Percentiles rank a stretch among this genome's conserved stretches.
Conservation (phyloP, 1,140 invertebrate genomes). For the Diprion similis region DNA sequence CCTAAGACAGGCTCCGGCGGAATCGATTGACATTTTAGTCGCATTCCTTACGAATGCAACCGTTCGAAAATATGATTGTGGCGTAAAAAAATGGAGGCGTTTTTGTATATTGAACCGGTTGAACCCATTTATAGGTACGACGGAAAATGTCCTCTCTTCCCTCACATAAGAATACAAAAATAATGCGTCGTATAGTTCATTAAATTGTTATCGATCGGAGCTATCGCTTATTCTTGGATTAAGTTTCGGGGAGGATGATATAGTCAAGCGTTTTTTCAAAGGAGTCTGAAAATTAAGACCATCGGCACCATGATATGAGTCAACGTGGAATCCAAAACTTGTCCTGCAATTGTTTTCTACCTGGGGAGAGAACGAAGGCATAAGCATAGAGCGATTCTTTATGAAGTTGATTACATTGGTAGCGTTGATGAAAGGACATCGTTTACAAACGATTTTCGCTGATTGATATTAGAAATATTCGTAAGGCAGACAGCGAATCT, state of each 20-base stretch:
- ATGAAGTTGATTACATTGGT: conserved; percentile 32
- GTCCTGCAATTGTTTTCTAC: conserved; percentile 29
- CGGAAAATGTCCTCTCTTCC: not conserved
- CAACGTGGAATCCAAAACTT: conserved; percentile 34
- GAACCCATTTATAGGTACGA: conserved; percentile 18
- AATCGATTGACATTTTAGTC: conserved; percentile 20
- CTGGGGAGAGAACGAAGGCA: conserved; percentile 16
- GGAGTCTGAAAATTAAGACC: conserved; percentile 32
- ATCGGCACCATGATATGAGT: conserved; percentile 30
- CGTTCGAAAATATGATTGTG: conserved; percentile 19
- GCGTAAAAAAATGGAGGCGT: conserved; percentile 24
- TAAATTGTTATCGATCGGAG: conserved; percentile 27
- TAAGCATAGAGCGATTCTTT: conserved; percentile 27
- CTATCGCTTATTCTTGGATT: conserved; percentile 19
- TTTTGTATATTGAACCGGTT: conserved; percentile 19
- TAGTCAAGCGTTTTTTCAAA: conserved; percentile 34
- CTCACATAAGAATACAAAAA: conserved; percentile 14
- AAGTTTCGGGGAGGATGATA: conserved; percentile 22
- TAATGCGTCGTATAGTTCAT: conserved; percentile 19
- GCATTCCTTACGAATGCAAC: conserved; percentile 23
- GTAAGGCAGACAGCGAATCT: not conserved
- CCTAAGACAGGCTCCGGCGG: conserved; percentile 2
- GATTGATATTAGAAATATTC: conserved; percentile 22
- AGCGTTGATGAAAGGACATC: conserved; percentile 28
- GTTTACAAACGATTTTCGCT: conserved; percentile 25